These are phyloP conservation scores for Alsophila aescularia DNA, from an alignment of 2,888 invertebrate species.

Conservation along the genomic window DNA sequence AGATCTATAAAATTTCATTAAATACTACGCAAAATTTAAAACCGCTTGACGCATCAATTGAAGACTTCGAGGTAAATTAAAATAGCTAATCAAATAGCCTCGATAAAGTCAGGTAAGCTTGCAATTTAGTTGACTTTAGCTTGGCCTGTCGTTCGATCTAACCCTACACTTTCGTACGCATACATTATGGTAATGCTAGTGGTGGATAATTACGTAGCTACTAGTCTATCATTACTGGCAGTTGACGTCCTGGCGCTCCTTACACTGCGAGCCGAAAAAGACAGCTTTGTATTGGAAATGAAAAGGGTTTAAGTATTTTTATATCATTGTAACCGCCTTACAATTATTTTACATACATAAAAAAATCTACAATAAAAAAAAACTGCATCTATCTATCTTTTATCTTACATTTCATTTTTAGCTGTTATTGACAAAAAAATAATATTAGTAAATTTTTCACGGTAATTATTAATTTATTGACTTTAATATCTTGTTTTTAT, in stretches of 20 bases:
- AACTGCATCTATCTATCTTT: no score
- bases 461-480: no score
- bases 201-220: constrained; percentile 57
- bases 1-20: no score
- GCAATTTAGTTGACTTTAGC: constrained; percentile 50
- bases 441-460: no score
- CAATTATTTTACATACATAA: no score
- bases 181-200: constrained; percentile 62
- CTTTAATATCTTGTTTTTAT: no score
- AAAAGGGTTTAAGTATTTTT: neutral
- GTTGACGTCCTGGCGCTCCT: constrained; percentile 40
- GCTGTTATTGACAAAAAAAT: no score
- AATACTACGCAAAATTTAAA: neutral
- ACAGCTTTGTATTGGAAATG: neutral
- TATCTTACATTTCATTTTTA: no score
- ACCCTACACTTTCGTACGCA: constrained; percentile 61
- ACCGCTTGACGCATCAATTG: neutral
- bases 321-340: neutral
- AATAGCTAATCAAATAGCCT: constrained; percentile 1
- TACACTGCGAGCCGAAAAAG: constrained; percentile 34
- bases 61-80: neutral
- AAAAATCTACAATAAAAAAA: no score
- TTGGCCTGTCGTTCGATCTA: constrained; percentile 45
- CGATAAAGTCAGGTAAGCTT: constrained; percentile 17
- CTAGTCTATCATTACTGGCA: constrained; percentile 61